These are phyloP conservation scores for Mustela nigripes DNA, from an alignment of 2,113 vertebrate genomes.

Conservation along the genomic window DNA sequence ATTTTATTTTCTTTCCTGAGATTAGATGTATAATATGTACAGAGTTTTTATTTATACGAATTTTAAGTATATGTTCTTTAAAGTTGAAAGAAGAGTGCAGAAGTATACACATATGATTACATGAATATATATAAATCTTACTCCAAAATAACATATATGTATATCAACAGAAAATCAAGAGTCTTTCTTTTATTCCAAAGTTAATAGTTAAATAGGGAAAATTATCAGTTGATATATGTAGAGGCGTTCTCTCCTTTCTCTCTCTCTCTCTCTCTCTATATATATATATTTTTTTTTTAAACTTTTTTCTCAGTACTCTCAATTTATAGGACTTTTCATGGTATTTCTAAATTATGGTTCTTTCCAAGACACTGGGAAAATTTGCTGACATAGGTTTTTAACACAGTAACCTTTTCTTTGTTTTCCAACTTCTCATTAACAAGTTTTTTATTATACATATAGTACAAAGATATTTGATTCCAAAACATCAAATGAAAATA, in stretches of 20 bases:
- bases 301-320: background rate
- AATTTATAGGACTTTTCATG: background rate
- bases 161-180: background rate
- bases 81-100: background rate
- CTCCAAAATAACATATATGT: background rate
- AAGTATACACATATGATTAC: background rate
- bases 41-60: background rate
- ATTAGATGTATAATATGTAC: background rate
- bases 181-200: conserved; percentile 18
- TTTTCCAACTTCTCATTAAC: background rate
- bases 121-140: background rate
- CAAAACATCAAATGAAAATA: conserved; percentile 28
- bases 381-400: background rate
- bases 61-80: background rate
- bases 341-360: conserved; percentile 19
- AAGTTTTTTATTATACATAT: background rate
- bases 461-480: background rate
- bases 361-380: conserved; percentile 3
- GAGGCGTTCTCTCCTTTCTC: no score
- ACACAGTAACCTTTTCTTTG: background rate
- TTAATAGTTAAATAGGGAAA: background rate
- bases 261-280: background rate
- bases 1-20: conserved; percentile 38
- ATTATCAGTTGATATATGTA: background rate
- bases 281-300: background rate